Conservation (phyloP, 2,113 vertebrate species). For the Actenoides lindsayi region DNA sequence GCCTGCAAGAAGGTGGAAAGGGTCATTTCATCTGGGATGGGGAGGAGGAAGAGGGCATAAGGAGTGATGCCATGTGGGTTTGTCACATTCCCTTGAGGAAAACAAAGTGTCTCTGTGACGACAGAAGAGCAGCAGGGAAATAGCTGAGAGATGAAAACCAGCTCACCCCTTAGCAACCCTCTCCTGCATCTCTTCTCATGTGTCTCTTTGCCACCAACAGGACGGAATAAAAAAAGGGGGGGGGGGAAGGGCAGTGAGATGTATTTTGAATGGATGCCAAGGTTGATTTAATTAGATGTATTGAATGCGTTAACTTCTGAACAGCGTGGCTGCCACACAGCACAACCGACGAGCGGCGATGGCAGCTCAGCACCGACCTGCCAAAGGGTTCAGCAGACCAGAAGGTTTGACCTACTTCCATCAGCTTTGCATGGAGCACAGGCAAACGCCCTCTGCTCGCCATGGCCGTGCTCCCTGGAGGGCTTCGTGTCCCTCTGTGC, state of each 20-base stretch:
- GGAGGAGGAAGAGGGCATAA: not conserved
- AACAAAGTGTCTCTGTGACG: not conserved
- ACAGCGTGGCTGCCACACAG: not conserved
- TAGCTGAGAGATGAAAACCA: not conserved
- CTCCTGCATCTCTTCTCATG: not conserved
- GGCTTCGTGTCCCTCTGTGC: not conserved
- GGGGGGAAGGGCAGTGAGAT: not conserved
- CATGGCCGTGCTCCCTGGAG: not conserved
- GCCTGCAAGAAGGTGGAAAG: not conserved
- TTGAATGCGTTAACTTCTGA: conserved; percentile 64
- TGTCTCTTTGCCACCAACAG: not conserved
- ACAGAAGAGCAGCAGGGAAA: not conserved
- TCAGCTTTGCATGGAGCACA: not conserved
- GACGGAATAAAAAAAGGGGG: not conserved
- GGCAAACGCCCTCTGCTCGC: not conserved
- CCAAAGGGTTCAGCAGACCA: conserved; percentile 66
- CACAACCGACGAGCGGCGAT: not conserved
- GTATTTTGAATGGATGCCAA: conserved; percentile 61
- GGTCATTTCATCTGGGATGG: not conserved
- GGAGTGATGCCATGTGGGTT: not conserved
- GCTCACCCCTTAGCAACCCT: not conserved
- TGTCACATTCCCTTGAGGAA: not conserved
- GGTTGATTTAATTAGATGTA: conserved; percentile 67
- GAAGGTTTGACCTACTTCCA: conserved; percentile 74
- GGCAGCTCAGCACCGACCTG: not conserved